Conservation (phyloP, 2,888 invertebrate genomes). For the Leucophenga montana region DNA sequence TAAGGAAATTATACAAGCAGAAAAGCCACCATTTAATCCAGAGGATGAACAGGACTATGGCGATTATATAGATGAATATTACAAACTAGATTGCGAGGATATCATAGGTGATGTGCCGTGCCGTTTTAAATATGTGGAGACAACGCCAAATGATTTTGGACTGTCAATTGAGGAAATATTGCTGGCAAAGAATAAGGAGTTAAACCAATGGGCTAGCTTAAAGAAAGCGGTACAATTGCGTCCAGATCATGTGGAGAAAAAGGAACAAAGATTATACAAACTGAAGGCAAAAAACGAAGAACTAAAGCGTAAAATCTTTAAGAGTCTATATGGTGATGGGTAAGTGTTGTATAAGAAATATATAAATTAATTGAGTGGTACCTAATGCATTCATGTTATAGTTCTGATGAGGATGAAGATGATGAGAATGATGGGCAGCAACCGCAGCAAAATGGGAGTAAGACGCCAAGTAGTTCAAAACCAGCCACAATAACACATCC, state of each 20-base stretch:
- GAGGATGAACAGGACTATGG: slow-evolving; percentile 82
- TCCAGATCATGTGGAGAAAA: slow-evolving; percentile 84
- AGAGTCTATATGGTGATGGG: slow-evolving; percentile 80
- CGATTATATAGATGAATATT: slow-evolving; percentile 95
- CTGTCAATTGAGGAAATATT: slow-evolving; percentile 94
- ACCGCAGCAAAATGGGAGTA: neutral
- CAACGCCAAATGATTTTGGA: slow-evolving; percentile 92
- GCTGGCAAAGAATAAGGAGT: slow-evolving; percentile 90
- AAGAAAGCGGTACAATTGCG: slow-evolving; percentile 88
- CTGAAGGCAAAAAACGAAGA: slow-evolving; percentile 82
- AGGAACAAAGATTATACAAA: slow-evolving; percentile 84
- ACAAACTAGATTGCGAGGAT: slow-evolving; percentile 95
- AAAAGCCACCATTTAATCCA: slow-evolving; percentile 91
- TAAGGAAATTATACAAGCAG: slow-evolving; percentile 80
- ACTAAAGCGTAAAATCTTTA: slow-evolving; percentile 85
- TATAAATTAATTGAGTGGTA: too few relatives aligned
- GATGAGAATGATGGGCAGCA: neutral
- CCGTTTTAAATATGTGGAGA: slow-evolving; percentile 93
- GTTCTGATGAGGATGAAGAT: slow-evolving; percentile 69
- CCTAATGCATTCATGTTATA: slow-evolving; percentile 31
- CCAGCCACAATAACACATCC: neutral
- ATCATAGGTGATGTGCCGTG: slow-evolving; percentile 93
- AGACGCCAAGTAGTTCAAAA: neutral
- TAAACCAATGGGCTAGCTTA: slow-evolving; percentile 95
- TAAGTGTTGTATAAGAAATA: slow-evolving; percentile 39